Conservation (phyloP, 2,888 invertebrate genomes). For the Pomacea canaliculata region DNA sequence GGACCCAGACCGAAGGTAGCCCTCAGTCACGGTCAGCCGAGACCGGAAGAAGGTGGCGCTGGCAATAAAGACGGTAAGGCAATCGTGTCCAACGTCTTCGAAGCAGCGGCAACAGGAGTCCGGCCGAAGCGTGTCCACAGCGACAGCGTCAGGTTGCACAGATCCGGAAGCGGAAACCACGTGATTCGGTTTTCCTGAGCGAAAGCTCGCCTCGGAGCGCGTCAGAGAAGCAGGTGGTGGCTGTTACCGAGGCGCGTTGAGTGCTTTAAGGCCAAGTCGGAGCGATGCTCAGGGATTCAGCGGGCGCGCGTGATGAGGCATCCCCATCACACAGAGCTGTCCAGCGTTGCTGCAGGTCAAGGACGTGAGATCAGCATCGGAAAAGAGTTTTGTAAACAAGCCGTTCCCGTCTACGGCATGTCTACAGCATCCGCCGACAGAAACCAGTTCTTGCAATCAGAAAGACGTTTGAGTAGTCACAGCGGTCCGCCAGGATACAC, state of each 20-base stretch:
- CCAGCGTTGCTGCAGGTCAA: neutral
- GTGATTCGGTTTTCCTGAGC: constrained; percentile 7
- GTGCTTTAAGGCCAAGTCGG: neutral
- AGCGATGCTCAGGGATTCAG: constrained; percentile 12
- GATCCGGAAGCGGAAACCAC: neutral
- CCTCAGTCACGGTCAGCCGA: too few species aligned
- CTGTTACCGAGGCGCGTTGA: neutral
- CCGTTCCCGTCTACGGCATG: neutral
- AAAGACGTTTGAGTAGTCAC: neutral
- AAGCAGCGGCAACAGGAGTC: neutral
- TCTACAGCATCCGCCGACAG: neutral
- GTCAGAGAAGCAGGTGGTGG: neutral
- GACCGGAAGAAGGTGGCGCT: neutral
- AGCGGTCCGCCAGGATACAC: neutral
- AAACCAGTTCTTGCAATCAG: too few species aligned
- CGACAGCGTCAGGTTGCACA: constrained; percentile 5
- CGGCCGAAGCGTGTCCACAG: constrained; percentile 17
- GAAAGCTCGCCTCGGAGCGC: neutral
- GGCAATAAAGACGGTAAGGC: neutral
- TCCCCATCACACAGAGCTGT: neutral
- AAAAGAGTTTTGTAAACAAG: neutral
- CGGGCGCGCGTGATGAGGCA: neutral
- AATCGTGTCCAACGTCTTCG: neutral
- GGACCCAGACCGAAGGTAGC: too few species aligned
- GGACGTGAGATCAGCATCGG: neutral